Conservation (phyloP, 2,113 vertebrate genomes). For the Dendrocopos noguchii region DNA sequence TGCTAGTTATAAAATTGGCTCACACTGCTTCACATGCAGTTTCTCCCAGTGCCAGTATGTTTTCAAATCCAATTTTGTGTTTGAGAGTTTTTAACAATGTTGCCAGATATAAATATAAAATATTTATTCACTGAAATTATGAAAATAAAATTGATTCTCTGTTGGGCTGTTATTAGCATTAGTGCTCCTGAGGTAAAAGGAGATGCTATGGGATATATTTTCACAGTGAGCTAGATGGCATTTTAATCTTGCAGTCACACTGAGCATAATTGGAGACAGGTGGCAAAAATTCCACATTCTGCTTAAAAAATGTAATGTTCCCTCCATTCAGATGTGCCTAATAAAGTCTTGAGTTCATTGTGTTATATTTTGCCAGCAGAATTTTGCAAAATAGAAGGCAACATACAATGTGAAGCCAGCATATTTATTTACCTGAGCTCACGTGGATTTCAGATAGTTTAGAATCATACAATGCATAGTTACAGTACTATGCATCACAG, state of each 20-base stretch:
- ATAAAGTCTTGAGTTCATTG: not conserved
- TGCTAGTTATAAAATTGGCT: not conserved
- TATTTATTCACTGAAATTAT: conserved; percentile 16
- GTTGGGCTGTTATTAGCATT: conserved; percentile 11
- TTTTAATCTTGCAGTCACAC: conserved; percentile 29
- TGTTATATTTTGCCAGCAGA: not conserved
- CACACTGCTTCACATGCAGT: not conserved
- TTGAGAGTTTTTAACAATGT: not conserved
- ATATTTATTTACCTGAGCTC: not conserved
- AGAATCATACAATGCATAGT: not conserved
- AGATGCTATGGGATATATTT: conserved; percentile 8
- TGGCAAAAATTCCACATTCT: not conserved
- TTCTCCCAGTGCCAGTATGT: not conserved
- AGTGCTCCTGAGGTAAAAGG: not conserved
- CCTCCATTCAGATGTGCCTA: not conserved
- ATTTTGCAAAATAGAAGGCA: not conserved
- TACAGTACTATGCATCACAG: not conserved
- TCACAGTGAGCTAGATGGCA: not conserved
- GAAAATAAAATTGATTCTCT: conserved; percentile 20
- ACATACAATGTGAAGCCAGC: not conserved
- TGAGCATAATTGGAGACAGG: conserved; percentile 40
- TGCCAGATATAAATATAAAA: not conserved
- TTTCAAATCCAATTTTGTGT: not conserved
- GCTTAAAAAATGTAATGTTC: not conserved
- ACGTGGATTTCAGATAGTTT: not conserved